Evolutionary conservation across 2,888 invertebrate genomes (phyloP).

Genomic region (Drosophila mayaguana): DNA sequence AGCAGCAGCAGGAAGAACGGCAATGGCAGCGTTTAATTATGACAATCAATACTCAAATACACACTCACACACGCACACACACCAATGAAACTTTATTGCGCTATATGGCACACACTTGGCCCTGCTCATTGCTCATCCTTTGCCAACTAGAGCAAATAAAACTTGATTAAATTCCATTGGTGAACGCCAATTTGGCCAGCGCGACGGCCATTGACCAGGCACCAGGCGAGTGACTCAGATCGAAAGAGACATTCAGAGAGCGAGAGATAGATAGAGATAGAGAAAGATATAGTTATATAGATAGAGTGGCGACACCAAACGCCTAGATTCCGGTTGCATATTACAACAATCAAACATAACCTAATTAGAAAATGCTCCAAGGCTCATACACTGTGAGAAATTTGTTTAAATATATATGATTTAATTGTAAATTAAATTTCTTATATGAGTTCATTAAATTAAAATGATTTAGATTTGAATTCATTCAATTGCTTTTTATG

Average conservation of each 20-base stretch:
- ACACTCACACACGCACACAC: constrained; percentile 31
- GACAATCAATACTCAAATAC: constrained; percentile 70
- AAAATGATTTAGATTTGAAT: too few species aligned
- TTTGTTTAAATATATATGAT: background rate
- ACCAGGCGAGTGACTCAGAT: background rate
- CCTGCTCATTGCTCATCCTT: constrained; percentile 62
- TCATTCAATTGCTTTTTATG: too few species aligned
- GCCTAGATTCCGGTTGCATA: constrained; percentile 55
- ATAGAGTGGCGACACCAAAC: constrained; percentile 29
- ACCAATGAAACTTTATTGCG: constrained; percentile 45
- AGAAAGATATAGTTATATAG: background rate
- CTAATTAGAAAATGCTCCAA: constrained; percentile 64
- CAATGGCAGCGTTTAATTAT: constrained; percentile 71
- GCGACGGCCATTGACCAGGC: constrained; percentile 36
- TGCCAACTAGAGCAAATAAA: constrained; percentile 73
- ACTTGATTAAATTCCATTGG: constrained; percentile 80
- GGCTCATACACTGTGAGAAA: constrained; percentile 29
- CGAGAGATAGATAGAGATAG: background rate
- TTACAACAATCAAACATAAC: constrained; percentile 80
- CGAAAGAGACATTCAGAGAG: constrained; percentile 17
- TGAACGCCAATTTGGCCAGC: constrained; percentile 64
- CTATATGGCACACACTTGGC: constrained; percentile 15
- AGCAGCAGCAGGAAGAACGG: constrained; percentile 30
- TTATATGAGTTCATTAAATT: background rate
- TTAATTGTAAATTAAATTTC: background rate